Evolutionary conservation across 1,140 invertebrate species (phyloP).

Genomic region (Psix sp.): DNA sequence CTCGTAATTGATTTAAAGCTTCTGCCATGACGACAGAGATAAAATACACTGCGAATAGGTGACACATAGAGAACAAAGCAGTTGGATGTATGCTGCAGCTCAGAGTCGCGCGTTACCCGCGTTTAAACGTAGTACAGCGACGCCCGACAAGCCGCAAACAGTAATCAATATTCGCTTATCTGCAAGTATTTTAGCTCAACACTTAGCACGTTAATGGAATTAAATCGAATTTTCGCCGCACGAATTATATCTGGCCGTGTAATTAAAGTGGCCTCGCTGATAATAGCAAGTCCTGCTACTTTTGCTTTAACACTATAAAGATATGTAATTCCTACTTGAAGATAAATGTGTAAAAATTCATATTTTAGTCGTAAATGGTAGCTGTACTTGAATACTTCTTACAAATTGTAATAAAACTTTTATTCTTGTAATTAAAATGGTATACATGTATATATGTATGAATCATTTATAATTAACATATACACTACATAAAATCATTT

Average conservation of each 20-base stretch:
- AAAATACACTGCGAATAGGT: slow-evolving; percentile 32
- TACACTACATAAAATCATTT: too few relatives aligned
- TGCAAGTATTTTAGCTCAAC: slow-evolving; percentile 25
- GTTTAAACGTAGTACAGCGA: slow-evolving; percentile 26
- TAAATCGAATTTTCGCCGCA: slow-evolving; percentile 13
- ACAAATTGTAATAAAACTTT: too few relatives aligned
- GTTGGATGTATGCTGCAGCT: slow-evolving; percentile 24
- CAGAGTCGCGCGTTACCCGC: slow-evolving; percentile 28
- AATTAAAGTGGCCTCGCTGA: slow-evolving; percentile 3
- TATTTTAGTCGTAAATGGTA: too few relatives aligned
- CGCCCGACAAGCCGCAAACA: slow-evolving; percentile 16
- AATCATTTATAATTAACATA: too few relatives aligned
- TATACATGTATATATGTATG: too few relatives aligned
- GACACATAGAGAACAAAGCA: slow-evolving; percentile 19
- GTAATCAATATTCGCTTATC: slow-evolving; percentile 44
- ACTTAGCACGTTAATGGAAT: slow-evolving; percentile 30
- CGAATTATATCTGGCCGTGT: slow-evolving; percentile 8
- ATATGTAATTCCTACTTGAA: too few relatives aligned
- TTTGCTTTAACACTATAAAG: too few relatives aligned
- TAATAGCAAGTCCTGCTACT: slow-evolving; percentile 12
- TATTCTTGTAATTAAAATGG: too few relatives aligned
- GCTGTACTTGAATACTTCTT: too few relatives aligned
- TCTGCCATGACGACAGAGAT: slow-evolving; percentile 27
- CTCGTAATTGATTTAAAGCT: slow-evolving; percentile 40
- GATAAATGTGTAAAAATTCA: too few relatives aligned